phyloP scores from a whole-genome alignment of 2,888 invertebrate species.

The Metalampra italica region DNA sequence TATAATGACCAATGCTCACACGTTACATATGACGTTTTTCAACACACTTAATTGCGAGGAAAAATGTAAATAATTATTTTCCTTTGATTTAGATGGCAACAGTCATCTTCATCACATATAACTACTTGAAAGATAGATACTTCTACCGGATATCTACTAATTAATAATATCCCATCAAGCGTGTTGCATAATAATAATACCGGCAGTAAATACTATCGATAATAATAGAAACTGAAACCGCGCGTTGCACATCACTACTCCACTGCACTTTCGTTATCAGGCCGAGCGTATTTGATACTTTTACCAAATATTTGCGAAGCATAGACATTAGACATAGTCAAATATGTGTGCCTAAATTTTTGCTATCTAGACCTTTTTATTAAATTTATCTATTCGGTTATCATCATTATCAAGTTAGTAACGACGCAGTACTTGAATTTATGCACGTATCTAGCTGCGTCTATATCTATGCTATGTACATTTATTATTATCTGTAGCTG shows the following conservation, averaged over 20 bases:
- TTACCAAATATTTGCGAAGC: constrained; percentile 46
- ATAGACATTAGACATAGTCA: constrained; percentile 50
- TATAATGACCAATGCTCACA: too few relatives aligned
- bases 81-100: too few relatives aligned
- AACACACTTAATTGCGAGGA: too few relatives aligned
- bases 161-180: too few relatives aligned
- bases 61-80: too few relatives aligned
- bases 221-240: constrained; percentile 1
- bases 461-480: background rate
- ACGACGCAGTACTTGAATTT: background rate
- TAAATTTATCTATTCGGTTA: constrained; percentile 6
- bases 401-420: background rate
- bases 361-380: constrained; percentile 11
- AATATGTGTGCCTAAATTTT: constrained; percentile 20
- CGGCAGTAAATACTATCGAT: too few relatives aligned
- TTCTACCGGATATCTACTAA: too few relatives aligned
- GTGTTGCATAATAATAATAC: too few relatives aligned
- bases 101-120: too few relatives aligned
- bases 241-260: constrained; percentile 37
- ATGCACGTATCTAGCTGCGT: background rate
- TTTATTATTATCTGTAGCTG: too few relatives aligned
- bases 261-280: constrained; percentile 57
- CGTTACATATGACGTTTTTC: too few relatives aligned
- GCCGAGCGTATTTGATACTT: constrained; percentile 52
- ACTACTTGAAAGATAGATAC: too few relatives aligned